Evolutionary conservation across 2,113 vertebrate species (phyloP).

Genomic region (Bubo blakistoni): DNA sequence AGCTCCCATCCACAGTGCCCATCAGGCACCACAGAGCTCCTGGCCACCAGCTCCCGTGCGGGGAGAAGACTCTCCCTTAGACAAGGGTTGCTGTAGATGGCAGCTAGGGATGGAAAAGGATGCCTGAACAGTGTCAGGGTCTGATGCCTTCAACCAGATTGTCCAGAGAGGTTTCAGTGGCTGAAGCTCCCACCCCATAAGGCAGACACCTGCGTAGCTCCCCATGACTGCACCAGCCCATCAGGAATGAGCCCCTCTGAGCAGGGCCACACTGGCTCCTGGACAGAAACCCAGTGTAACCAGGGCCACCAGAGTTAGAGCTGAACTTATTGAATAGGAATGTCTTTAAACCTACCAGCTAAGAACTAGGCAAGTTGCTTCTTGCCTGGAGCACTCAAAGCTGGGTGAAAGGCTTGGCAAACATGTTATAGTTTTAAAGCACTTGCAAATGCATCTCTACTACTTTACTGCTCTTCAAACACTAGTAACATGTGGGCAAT

Average conservation of each 20-base stretch:
- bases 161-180: not conserved
- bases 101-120: not conserved
- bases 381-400: not conserved
- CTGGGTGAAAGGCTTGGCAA: not conserved
- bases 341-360: not conserved
- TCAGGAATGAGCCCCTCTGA: not conserved
- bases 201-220: fast-evolving
- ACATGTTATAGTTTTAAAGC: not conserved
- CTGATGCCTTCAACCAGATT: not conserved
- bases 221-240: not conserved
- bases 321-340: not conserved
- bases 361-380: not conserved
- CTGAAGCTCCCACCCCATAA: not conserved
- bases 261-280: not conserved
- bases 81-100: not conserved
- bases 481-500: not conserved
- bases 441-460: not conserved
- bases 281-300: not conserved
- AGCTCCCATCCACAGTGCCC: not conserved
- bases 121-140: not conserved
- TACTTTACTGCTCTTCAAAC: not conserved
- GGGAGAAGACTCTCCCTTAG: not conserved
- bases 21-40: not conserved
- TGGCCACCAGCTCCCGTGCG: fast-evolving
- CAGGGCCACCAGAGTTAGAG: not conserved